Evolutionary conservation across 2,113 vertebrate species (phyloP).

Genomic region (Alethe diademata): DNA sequence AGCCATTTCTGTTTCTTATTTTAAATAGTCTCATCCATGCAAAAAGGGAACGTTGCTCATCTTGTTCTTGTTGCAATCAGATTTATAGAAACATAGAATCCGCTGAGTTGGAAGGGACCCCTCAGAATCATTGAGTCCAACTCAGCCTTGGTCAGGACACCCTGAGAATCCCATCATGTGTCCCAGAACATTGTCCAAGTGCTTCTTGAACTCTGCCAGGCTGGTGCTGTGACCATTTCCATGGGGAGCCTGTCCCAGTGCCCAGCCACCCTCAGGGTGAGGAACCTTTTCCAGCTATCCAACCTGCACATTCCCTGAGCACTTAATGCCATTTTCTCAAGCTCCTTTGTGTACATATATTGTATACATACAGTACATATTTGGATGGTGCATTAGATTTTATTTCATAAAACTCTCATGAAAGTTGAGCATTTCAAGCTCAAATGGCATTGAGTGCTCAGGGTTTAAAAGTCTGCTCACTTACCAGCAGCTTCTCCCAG

Average conservation of each 20-base stretch:
- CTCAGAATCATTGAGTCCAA: rapidly evolving
- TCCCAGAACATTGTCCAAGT: background rate
- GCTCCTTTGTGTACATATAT: background rate
- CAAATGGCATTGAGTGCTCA: background rate
- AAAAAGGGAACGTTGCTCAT: background rate
- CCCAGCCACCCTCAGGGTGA: rapidly evolving
- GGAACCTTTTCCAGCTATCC: background rate
- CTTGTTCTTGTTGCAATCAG: background rate
- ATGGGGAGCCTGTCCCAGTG: background rate
- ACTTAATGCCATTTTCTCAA: background rate
- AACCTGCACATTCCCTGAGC: background rate
- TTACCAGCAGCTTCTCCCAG: background rate
- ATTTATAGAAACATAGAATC: background rate
- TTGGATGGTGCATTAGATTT: background rate
- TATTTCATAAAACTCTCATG: background rate
- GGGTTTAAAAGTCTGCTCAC: background rate
- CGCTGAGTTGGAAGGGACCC: background rate
- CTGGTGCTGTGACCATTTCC: background rate
- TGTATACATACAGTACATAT: background rate
- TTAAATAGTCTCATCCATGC: background rate
- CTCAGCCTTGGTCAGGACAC: background rate
- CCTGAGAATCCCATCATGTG: background rate
- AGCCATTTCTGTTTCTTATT: background rate
- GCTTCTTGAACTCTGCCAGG: background rate
- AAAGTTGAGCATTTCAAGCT: background rate